Evolutionary conservation across 2,888 invertebrate species (phyloP), one percentile per base, ranked within the genome.

Genomic region (Idaea dimidiata): DNA sequence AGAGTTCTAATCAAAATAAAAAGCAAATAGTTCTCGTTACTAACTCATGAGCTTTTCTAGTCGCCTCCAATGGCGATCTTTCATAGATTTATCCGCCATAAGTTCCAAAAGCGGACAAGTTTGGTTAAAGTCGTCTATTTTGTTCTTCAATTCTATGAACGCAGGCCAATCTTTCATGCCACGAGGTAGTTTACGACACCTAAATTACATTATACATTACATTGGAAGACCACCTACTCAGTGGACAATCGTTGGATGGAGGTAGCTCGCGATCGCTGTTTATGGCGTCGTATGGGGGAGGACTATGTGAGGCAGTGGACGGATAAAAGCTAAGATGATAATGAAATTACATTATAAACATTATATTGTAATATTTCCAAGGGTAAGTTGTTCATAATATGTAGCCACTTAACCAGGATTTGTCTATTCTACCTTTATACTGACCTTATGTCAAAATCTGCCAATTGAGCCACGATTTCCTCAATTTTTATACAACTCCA

Each of bases 101-200:
- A 97, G 77, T 81, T 97, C 97, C 32, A 98, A 84, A 43, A 98
- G 81, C 0, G 97, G 97, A 79, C 97, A 97, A 8, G 96, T 96
- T 83, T 97, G 96, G 79, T 96, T 97, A 82, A 98, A 98, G 79
- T 98, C 97, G 72, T 98, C 97, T 66, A 98, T 97, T 87, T 97
- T 97, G 69, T 95, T 95, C 80, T 97, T 97, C 64, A 98, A 85
- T 72, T 97, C 97, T 61, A 96, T 93, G 79, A 93, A 98, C 0
- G 98, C 97, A 0, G 97, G 97, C 97, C 97, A 98, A 61, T 96
- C 96, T 79, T 96, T 96, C 95, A 98, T 95, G 0, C 94, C 97
- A 82, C 94, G 96, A 0, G 98, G 98, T 59, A 98, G 87, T 79
- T 96, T 96, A 18, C 96, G 95, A 78, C 97, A 97, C 78, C 97